phyloP scores from a whole-genome alignment of 2,797 vertebrate species.

The Leptodactylus fallax region DNA sequence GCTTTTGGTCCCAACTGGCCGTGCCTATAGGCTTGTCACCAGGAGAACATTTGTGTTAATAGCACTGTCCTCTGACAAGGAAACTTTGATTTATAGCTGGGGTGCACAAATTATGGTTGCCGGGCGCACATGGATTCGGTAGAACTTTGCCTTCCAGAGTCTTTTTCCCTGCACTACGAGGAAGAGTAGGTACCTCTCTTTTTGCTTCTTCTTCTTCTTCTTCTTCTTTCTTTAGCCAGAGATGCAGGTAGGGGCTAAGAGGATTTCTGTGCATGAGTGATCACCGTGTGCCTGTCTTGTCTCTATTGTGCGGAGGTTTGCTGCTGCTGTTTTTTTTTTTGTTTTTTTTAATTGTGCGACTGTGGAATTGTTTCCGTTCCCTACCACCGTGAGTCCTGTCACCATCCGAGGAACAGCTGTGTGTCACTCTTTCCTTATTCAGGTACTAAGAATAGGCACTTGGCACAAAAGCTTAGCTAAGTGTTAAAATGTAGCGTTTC shows the following conservation, averaged over 20 bases:
- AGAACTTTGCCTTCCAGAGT: conserved; percentile 96
- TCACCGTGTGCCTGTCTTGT: conserved; percentile 68
- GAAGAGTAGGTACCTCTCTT: conserved; percentile 97
- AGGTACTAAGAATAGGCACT: conserved; percentile 77
- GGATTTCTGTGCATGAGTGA: conserved; percentile 66
- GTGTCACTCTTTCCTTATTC: conserved; percentile 74
- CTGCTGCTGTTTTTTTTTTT: conserved; percentile 53
- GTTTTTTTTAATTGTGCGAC: conserved; percentile 69
- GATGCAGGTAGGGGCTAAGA: conserved; percentile 67
- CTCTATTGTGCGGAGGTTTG: conserved; percentile 71
- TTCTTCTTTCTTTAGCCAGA: conserved; percentile 36
- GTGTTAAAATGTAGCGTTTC: conserved; percentile 73
- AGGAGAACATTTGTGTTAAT: conserved; percentile 83
- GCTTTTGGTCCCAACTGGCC: conserved; percentile 94
- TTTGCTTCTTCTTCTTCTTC: conserved; percentile 17
- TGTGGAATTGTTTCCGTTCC: conserved; percentile 73
- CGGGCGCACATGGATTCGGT: conserved; percentile 97
- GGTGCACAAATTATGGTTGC: conserved; percentile 89
- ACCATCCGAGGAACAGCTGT: conserved; percentile 74
- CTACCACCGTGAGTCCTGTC: conserved; percentile 70
- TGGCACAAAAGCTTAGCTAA: conserved; percentile 73
- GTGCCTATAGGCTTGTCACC: conserved; percentile 83
- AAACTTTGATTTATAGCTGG: conserved; percentile 93
- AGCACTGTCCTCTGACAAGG: conserved; percentile 84
- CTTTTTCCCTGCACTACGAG: conserved; percentile 98